phyloP scores from a whole-genome alignment of 2,888 invertebrate species.

The Azorinus chamasolen region DNA sequence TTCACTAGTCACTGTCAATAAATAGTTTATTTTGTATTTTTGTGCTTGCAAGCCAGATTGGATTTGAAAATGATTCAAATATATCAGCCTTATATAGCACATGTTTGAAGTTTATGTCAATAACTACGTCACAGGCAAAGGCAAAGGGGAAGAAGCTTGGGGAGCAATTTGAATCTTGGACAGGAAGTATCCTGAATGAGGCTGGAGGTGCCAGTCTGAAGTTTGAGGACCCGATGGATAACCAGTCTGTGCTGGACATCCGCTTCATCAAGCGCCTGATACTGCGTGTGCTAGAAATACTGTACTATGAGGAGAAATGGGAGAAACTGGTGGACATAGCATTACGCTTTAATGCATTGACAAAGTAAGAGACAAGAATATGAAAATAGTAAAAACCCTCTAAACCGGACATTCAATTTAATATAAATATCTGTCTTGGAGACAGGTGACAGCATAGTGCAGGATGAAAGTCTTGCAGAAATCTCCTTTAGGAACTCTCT shows the following conservation, averaged over 20 bases:
- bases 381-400: not conserved
- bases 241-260: conserved; percentile 79
- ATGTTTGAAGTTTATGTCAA: too few species aligned
- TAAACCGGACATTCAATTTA: too few species aligned
- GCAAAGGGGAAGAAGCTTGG: conserved; percentile 72
- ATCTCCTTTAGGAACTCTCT: too few species aligned
- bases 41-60: too few species aligned
- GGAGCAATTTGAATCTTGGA: conserved; percentile 77
- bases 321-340: conserved; percentile 85
- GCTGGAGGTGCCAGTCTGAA: conserved; percentile 83
- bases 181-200: conserved; percentile 78
- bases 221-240: conserved; percentile 84
- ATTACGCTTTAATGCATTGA: conserved; percentile 84
- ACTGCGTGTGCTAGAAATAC: conserved; percentile 81
- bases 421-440: too few species aligned
- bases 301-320: conserved; percentile 85
- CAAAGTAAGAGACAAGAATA: conserved; percentile 78
- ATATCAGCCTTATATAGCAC: too few species aligned
- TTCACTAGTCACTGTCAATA: too few species aligned
- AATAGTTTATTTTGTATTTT: too few species aligned
- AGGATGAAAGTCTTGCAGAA: too few species aligned
- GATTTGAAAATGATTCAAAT: too few species aligned
- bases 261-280: conserved; percentile 81
- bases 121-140: conserved; percentile 69
- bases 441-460: too few species aligned